A percentile compares a stretch with the other conserved stretches of the same genome.
These are phyloP conservation scores for Porites rus DNA, from an alignment of 92 coral and sea anemone species.

Conservation along the genomic window DNA sequence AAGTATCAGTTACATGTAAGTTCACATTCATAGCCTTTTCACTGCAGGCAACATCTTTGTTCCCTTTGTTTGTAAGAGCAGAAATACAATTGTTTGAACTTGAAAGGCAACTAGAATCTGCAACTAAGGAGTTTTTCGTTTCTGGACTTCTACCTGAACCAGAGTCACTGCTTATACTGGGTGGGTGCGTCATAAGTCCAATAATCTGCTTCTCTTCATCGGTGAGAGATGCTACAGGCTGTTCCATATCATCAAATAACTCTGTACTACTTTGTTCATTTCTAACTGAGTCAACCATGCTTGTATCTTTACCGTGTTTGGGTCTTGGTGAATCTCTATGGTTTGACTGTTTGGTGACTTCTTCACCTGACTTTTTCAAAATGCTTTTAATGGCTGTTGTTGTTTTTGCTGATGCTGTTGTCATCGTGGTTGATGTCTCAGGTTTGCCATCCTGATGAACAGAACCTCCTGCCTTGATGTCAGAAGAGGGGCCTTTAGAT, in stretches of 20 bases:
- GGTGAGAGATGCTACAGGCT: constrained; percentile 39
- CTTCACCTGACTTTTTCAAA: constrained; percentile 20
- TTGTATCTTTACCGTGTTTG: not conserved
- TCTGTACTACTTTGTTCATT: not conserved
- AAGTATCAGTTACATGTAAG: not conserved
- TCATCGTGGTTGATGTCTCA: not conserved
- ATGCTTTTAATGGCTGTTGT: constrained; percentile 17
- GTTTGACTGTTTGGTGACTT: not conserved
- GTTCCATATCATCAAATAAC: constrained; percentile 23
- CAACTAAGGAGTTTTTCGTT: not conserved
- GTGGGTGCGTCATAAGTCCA: constrained; percentile 1
- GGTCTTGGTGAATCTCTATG: not conserved
- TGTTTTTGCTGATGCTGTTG: not conserved
- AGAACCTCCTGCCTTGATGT: not conserved
- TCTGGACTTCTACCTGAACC: not conserved
- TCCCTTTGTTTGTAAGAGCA: not conserved
- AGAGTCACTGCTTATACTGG: not conserved
- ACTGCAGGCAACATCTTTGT: not conserved
- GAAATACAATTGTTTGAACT: not conserved
- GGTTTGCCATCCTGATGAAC: not conserved
- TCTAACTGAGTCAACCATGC: not conserved
- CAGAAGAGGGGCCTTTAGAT: not conserved
- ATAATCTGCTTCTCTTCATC: constrained; percentile 46
- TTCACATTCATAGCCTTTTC: not conserved
- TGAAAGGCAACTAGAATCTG: not conserved